Percentiles rank a stretch among this genome's conserved stretches.
Evolutionary conservation across 1,140 invertebrate genomes (phyloP).

Genomic region (Bombus confusus): DNA sequence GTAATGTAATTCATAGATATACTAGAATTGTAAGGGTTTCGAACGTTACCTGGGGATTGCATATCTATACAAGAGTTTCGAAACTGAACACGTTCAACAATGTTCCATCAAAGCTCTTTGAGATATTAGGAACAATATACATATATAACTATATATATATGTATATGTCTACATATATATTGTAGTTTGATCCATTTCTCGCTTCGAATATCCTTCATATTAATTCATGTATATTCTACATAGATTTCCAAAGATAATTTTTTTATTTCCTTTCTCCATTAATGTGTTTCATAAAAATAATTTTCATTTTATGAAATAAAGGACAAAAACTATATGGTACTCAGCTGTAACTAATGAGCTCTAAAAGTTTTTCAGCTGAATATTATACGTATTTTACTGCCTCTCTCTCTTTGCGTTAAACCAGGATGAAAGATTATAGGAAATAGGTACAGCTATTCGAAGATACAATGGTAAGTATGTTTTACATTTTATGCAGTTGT

Average conservation of each 20-base stretch:
- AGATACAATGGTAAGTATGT: too few species aligned
- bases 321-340: too few species aligned
- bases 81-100: constrained; percentile 26
- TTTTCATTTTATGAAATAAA: too few species aligned
- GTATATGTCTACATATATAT: background rate
- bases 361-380: too few species aligned
- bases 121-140: constrained; percentile 11
- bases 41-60: constrained; percentile 15
- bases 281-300: background rate
- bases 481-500: too few species aligned
- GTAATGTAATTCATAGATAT: constrained; percentile 38
- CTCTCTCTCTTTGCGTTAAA: too few species aligned
- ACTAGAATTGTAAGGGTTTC: constrained; percentile 29
- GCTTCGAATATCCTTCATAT: background rate
- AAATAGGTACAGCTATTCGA: too few species aligned
- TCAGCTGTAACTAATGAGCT: too few species aligned
- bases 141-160: background rate
- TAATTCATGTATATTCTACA: too few species aligned
- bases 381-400: too few species aligned
- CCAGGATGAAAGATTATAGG: too few species aligned
- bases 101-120: constrained; percentile 22
- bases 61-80: constrained; percentile 24
- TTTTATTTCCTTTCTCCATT: background rate
- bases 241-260: too few species aligned
- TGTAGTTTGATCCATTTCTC: background rate